These are phyloP conservation scores for Amphiduros pacificus DNA, from an alignment of 2,888 invertebrate species.

Conservation along the genomic window DNA sequence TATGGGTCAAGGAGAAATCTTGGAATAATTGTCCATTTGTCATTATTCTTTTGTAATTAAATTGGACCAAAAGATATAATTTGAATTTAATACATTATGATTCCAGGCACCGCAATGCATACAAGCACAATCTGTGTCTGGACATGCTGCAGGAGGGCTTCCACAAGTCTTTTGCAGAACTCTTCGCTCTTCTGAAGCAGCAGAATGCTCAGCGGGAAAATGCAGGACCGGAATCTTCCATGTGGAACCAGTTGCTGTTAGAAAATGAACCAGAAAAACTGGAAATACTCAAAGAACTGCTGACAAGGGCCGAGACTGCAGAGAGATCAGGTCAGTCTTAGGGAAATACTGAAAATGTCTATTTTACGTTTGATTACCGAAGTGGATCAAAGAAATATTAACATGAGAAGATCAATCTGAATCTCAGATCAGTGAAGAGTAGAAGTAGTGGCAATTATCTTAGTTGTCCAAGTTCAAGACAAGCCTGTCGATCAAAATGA, in stretches of 20 bases:
- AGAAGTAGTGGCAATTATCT: too few species aligned
- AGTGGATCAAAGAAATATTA: too few species aligned
- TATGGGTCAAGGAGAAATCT: too few species aligned
- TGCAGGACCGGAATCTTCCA: conserved; percentile 55
- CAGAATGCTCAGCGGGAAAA: conserved; percentile 46
- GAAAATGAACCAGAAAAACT: conserved; percentile 55
- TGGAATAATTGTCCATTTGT: too few species aligned
- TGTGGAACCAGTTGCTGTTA: conserved; percentile 51
- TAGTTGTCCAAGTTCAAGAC: too few species aligned
- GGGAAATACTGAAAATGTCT: too few species aligned
- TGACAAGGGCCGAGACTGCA: conserved; percentile 51
- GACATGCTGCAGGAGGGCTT: conserved; percentile 57
- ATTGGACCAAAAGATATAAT: not conserved
- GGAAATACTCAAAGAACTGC: conserved; percentile 46
- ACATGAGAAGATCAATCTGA: too few species aligned
- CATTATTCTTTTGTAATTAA: too few species aligned
- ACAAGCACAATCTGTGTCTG: conserved; percentile 56
- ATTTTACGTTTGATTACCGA: too few species aligned
- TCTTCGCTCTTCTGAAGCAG: conserved; percentile 52
- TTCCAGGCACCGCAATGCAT: conserved; percentile 48
- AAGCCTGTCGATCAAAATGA: too few species aligned
- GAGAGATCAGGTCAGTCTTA: conserved; percentile 47
- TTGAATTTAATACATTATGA: too few species aligned
- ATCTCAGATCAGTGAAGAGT: too few species aligned
- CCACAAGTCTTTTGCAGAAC: conserved; percentile 55